phyloP scores from a whole-genome alignment of 2,797 vertebrate genomes.

The Dendrocincla tyrannina region DNA sequence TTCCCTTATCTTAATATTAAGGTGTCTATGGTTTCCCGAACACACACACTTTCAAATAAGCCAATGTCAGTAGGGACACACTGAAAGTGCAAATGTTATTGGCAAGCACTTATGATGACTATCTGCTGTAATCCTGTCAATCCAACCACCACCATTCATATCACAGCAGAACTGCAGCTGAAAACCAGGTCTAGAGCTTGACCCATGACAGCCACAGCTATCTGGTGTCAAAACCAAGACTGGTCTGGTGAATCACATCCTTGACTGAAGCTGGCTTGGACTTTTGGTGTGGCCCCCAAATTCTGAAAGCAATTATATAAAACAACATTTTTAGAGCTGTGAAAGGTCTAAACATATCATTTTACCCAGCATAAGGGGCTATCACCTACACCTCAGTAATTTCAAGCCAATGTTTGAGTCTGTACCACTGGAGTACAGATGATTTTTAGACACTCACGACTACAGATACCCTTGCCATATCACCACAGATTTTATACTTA shows the following conservation, averaged over 20 bases:
- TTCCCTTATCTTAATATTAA: background rate
- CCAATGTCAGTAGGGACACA: background rate
- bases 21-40: background rate
- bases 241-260: background rate
- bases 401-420: background rate
- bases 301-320: background rate
- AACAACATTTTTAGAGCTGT: background rate
- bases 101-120: background rate
- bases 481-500: background rate
- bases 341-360: background rate
- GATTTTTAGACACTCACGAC: background rate
- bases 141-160: background rate
- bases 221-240: background rate
- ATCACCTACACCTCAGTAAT: background rate
- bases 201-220: background rate
- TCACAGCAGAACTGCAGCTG: background rate
- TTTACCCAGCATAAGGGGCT: background rate
- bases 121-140: background rate
- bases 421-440: background rate
- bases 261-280: background rate
- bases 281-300: background rate
- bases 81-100: background rate
- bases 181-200: background rate
- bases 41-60: background rate
- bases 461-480: background rate